Percentiles rank a stretch among this genome's conserved stretches.
Evolutionary conservation across 92 coral and sea anemone genomes (phyloP).

Genomic region (Phenganax stokvisi): DNA sequence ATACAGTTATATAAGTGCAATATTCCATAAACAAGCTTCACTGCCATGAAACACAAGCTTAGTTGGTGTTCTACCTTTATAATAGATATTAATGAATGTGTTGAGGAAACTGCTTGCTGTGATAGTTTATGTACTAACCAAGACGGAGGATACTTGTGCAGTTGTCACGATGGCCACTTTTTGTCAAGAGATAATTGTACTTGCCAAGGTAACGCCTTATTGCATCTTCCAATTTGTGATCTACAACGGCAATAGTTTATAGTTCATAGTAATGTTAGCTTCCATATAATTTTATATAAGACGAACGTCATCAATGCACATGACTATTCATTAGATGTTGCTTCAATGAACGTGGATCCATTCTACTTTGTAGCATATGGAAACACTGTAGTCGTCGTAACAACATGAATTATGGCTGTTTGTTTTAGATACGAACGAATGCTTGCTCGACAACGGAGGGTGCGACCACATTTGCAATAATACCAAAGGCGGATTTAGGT

Average conservation of each 20-base stretch:
- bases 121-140: constrained; percentile 74
- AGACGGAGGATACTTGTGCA: constrained; percentile 80
- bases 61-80: neutral
- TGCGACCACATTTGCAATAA: constrained; percentile 88
- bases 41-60: neutral
- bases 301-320: too few species aligned
- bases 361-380: too few species aligned
- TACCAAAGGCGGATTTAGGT: constrained; percentile 75
- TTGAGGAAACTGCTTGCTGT: constrained; percentile 77
- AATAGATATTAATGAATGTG: constrained; percentile 81
- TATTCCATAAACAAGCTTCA: too few species aligned
- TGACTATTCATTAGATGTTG: too few species aligned
- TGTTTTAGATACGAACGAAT: constrained; percentile 71
- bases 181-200: constrained; percentile 67
- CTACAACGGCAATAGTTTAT: too few species aligned
- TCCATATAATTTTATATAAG: too few species aligned
- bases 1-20: too few species aligned
- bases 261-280: too few species aligned
- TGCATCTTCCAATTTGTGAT: too few species aligned
- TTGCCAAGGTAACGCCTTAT: constrained; percentile 57
- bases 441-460: constrained; percentile 68
- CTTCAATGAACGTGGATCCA: too few species aligned
- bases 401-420: neutral
- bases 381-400: too few species aligned
- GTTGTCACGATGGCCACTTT: constrained; percentile 66